Evolutionary conservation across 2,797 vertebrate genomes (phyloP).

Genomic region (Sebastes minor): DNA sequence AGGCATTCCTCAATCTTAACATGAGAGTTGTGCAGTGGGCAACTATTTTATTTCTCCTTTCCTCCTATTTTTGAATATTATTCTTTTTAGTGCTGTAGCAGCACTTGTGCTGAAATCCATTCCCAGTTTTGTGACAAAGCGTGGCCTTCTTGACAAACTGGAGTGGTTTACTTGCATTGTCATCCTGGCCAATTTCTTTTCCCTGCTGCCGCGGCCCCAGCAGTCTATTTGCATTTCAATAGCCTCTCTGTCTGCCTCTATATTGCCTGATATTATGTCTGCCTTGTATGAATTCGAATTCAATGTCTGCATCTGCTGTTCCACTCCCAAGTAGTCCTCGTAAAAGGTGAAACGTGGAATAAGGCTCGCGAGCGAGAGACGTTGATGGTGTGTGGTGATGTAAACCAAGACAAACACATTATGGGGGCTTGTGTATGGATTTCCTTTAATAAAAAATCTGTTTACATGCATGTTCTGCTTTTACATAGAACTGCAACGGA

Average conservation of each 20-base stretch:
- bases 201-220: slow-evolving; percentile 75
- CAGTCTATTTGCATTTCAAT: slow-evolving; percentile 85
- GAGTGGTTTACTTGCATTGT: slow-evolving; percentile 86
- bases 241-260: slow-evolving; percentile 80
- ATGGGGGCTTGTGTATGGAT: slow-evolving; percentile 34
- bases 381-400: slow-evolving; percentile 64
- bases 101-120: slow-evolving; percentile 80
- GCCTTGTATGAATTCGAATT: slow-evolving; percentile 81
- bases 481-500: slow-evolving; percentile 45
- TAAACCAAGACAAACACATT: slow-evolving; percentile 67
- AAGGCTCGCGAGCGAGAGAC: slow-evolving; percentile 63
- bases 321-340: slow-evolving; percentile 69
- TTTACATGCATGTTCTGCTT: slow-evolving; percentile 59
- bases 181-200: slow-evolving; percentile 83
- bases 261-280: slow-evolving; percentile 83
- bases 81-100: slow-evolving; percentile 78
- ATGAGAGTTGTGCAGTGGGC: slow-evolving; percentile 60
- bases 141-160: slow-evolving; percentile 84
- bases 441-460: slow-evolving; percentile 52
- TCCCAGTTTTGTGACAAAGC: slow-evolving; percentile 81
- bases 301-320: slow-evolving; percentile 82
- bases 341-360: slow-evolving; percentile 77
- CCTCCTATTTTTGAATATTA: slow-evolving; percentile 75
- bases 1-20: slow-evolving; percentile 76
- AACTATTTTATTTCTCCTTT: slow-evolving; percentile 76